Base-by-base conservation (phyloP, 1,140 invertebrate genomes). In the Drosophila repleta region DNA sequence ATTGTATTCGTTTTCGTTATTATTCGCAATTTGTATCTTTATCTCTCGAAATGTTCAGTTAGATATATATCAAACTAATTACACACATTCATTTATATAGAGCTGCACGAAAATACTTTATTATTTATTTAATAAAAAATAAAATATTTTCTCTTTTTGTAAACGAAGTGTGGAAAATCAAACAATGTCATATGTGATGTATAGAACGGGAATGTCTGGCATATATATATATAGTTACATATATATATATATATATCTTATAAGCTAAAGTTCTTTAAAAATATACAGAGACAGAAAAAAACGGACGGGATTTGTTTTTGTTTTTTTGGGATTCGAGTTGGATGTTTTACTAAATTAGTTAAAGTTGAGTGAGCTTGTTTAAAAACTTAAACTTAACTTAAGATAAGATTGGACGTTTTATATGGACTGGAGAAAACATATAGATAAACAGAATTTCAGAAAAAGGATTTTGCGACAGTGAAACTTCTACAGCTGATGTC, bases 41-140 rank as follows among this genome's bases (percentile, higher is more conserved):
- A 20, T 37, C 18, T 26, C 15, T 57, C 73, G 58, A 70, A 58
- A 43, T 80, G 66, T 56, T 55, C 48, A 63, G 6, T 26, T 51
- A 61, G 46, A 52, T 66, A 20, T 60, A 39, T 55, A 61, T 43
- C 39, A 60, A 48, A 26, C 58, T 67, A 67, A 60, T 62, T 67
- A 68, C 63, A 62, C 55, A 43, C 32, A 35, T 35, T 11, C 3
- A 11, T 13, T 11, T 35, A 35, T 43, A 15, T 6, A 21, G 11
- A 52, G 51, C 65, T 58, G 53, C 63, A 69, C 63, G 80, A 83
- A 83, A 85, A 76, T 76, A 84, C 80, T 80, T 85, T 85, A 84
- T 79, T 74, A 55, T 80, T 83, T 84, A 84, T 84, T 84, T 74
- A 84, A 84, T 84, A 84, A 84, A 35, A 83, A 68, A 85, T 84